These are phyloP conservation scores for Clupea harengus DNA, from an alignment of 2,113 vertebrate species.

Conservation along the genomic window DNA sequence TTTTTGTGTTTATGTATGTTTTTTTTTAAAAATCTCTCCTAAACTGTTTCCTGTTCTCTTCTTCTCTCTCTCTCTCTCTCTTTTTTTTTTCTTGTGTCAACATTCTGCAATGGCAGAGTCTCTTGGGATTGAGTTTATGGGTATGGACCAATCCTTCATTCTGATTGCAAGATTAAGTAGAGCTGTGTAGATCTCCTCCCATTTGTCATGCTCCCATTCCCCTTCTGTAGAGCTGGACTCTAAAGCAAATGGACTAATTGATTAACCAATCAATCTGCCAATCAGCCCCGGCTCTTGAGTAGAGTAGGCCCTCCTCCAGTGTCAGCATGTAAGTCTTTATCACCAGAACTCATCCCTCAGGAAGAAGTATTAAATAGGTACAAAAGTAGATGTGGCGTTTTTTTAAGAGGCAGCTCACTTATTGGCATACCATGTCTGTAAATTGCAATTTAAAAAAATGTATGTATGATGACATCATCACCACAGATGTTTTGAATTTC, in stretches of 20 bases:
- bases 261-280: conserved; percentile 62
- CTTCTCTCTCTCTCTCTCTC: conserved; percentile 60
- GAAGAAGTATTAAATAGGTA: conserved; percentile 26
- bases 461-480: neutral
- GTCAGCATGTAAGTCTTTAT: conserved; percentile 63
- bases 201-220: conserved; percentile 59
- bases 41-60: conserved; percentile 66
- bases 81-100: conserved; percentile 63
- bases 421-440: neutral
- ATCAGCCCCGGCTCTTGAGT: conserved; percentile 51
- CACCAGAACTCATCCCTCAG: conserved; percentile 51
- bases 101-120: conserved; percentile 95
- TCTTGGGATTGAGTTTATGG: conserved; percentile 99
- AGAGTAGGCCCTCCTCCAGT: conserved; percentile 53
- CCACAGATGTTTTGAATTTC: neutral
- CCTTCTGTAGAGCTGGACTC: conserved; percentile 59
- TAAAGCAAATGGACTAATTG: conserved; percentile 54
- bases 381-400: neutral
- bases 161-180: conserved; percentile 71
- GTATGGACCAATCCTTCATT: conserved; percentile 89
- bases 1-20: conserved; percentile 52
- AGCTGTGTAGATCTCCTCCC: conserved; percentile 62
- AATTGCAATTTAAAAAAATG: neutral
- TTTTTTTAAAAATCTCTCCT: conserved; percentile 65
- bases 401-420: neutral